Percentiles rank a stretch among this genome's conserved stretches.
Conservation (phyloP, 2,797 vertebrate species). For the Myotis pilosus region DNA sequence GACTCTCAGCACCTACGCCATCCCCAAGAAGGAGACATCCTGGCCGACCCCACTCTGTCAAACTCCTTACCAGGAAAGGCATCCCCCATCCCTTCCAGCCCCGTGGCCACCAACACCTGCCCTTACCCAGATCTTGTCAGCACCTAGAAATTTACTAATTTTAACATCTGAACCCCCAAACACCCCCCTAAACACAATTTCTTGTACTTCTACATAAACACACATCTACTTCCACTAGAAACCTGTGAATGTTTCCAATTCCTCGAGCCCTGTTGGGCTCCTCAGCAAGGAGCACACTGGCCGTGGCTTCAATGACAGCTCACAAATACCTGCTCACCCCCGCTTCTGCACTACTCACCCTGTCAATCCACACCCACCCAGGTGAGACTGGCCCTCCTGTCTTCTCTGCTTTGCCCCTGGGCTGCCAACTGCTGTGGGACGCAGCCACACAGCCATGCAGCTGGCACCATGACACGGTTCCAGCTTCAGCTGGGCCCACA, state of each 20-base stretch:
- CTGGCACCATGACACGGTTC: neutral
- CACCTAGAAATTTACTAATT: neutral
- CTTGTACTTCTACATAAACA: neutral
- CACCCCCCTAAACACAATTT: neutral
- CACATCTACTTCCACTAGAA: neutral
- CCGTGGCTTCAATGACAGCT: neutral
- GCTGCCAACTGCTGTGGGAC: neutral
- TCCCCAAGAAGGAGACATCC: neutral
- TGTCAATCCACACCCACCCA: neutral
- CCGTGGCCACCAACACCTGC: neutral
- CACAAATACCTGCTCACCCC: neutral
- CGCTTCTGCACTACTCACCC: neutral
- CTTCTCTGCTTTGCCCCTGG: neutral
- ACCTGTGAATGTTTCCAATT: neutral
- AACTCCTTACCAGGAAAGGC: neutral
- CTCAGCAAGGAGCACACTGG: neutral
- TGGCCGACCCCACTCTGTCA: neutral
- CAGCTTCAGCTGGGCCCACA: neutral
- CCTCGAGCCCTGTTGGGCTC: neutral
- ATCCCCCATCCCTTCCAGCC: neutral
- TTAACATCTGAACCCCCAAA: neutral
- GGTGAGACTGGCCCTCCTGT: neutral
- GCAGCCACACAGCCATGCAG: neutral
- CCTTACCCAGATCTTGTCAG: neutral
- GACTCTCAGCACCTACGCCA: neutral